phyloP scores from a whole-genome alignment of 2,888 invertebrate genomes.

The Hypolimnas misippus region DNA sequence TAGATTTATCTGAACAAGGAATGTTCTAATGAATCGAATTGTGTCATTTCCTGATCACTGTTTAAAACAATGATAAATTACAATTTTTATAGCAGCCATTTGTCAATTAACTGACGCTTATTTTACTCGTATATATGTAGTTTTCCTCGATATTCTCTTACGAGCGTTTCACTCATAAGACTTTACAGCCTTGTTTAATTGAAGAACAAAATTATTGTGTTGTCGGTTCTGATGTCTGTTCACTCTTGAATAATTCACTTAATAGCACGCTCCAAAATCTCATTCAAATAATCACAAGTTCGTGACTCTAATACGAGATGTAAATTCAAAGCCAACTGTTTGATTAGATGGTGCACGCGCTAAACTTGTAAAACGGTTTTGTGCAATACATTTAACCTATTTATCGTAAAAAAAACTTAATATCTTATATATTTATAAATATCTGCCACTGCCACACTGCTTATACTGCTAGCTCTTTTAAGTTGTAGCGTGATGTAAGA shows the following conservation, averaged over 20 bases:
- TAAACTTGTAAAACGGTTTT: constrained; percentile 14
- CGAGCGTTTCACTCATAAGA: constrained; percentile 2
- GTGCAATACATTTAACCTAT: background rate
- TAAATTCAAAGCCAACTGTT: constrained; percentile 72
- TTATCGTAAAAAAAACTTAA: background rate
- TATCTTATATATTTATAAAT: too few species aligned
- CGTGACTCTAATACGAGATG: constrained; percentile 70
- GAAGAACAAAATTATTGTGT: constrained; percentile 27
- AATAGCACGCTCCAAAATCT: constrained; percentile 68
- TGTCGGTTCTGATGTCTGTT: constrained; percentile 20
- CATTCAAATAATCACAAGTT: constrained; percentile 76
- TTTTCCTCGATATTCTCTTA: too few species aligned
- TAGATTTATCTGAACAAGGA: too few species aligned
- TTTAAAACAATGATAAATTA: too few species aligned
- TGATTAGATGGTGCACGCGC: constrained; percentile 60
- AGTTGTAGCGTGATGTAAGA: too few species aligned
- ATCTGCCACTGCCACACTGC: too few species aligned
- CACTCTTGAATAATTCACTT: constrained; percentile 56
- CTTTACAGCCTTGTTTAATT: constrained; percentile 19
- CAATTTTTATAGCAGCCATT: background rate
- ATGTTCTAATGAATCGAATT: too few species aligned
- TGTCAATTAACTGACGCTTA: too few species aligned
- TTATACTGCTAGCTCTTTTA: too few species aligned
- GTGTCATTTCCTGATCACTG: too few species aligned
- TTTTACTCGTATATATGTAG: too few species aligned